Evolutionary conservation across 2,113 vertebrate genomes (phyloP).

Genomic region (Tychaedon coryphoeus): DNA sequence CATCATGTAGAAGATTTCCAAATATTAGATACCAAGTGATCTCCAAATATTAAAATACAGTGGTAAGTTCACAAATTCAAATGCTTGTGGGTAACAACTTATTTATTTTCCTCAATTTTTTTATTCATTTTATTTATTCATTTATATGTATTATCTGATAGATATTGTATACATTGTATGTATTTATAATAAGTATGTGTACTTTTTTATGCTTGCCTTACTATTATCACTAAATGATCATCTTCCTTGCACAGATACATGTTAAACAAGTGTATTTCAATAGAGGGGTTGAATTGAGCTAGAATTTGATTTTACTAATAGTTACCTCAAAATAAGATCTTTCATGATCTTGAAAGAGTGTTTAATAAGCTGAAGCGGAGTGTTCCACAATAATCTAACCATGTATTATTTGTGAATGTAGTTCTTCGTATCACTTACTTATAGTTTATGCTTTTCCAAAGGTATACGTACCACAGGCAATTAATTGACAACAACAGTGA

Average conservation of each 20-base stretch:
- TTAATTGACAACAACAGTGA: background rate
- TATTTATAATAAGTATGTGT: background rate
- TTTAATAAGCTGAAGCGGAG: background rate
- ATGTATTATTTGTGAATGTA: background rate
- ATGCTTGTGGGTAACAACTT: background rate
- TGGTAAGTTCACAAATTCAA: background rate
- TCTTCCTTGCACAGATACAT: background rate
- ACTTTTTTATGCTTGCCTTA: background rate
- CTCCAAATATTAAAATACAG: background rate
- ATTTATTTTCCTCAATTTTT: background rate
- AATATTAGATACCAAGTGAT: background rate
- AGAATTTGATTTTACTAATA: background rate
- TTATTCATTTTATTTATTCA: background rate
- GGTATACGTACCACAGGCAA: background rate
- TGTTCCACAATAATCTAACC: background rate
- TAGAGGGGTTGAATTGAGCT: background rate
- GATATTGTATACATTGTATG: background rate
- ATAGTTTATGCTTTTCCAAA: background rate
- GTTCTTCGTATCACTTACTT: background rate
- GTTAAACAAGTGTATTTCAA: background rate
- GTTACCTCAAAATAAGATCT: background rate
- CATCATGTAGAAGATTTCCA: background rate
- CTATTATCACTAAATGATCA: background rate
- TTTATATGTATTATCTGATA: background rate
- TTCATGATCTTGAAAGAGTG: background rate